Conservation (phyloP, 1,140 invertebrate genomes). For the Drosophila pandora region DNA sequence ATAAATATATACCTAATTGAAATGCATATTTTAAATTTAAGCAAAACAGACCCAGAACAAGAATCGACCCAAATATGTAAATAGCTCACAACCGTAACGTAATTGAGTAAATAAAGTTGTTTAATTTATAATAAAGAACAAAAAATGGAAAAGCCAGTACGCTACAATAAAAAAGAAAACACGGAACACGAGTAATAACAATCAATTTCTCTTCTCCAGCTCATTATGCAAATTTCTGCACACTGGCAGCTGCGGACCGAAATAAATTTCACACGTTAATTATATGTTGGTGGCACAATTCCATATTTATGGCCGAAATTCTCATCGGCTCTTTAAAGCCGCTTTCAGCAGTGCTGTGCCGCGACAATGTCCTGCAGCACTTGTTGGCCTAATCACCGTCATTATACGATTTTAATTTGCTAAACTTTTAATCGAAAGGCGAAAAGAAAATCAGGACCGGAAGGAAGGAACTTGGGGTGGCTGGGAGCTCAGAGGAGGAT, state of each 20-base stretch:
- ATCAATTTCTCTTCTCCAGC: conserved; percentile 53
- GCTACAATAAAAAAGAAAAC: conserved; percentile 22
- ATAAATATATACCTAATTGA: conserved; percentile 68
- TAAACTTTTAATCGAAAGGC: conserved; percentile 74
- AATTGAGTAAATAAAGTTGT: conserved; percentile 82
- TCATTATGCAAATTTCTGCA: conserved; percentile 66
- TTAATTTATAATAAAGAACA: conserved; percentile 76
- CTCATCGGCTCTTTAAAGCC: conserved; percentile 14
- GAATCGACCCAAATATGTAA: conserved; percentile 60
- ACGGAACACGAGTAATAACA: conserved; percentile 54
- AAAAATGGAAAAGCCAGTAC: conserved; percentile 18
- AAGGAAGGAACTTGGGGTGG: conserved; percentile 14
- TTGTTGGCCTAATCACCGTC: conserved; percentile 65
- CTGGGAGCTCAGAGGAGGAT: not conserved
- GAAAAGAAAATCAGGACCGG: conserved; percentile 24
- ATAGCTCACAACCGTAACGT: conserved; percentile 60
- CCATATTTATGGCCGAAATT: conserved; percentile 26
- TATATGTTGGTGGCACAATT: conserved; percentile 56
- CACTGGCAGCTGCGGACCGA: conserved; percentile 44
- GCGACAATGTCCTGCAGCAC: not conserved
- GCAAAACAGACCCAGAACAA: conserved; percentile 34
- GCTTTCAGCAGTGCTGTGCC: not conserved
- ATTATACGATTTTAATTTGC: conserved; percentile 79
- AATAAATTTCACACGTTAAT: conserved; percentile 74
- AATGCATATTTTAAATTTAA: conserved; percentile 69